Base-by-base conservation (phyloP, 2,113 vertebrate genomes). In the Amia ocellicauda region DNA sequence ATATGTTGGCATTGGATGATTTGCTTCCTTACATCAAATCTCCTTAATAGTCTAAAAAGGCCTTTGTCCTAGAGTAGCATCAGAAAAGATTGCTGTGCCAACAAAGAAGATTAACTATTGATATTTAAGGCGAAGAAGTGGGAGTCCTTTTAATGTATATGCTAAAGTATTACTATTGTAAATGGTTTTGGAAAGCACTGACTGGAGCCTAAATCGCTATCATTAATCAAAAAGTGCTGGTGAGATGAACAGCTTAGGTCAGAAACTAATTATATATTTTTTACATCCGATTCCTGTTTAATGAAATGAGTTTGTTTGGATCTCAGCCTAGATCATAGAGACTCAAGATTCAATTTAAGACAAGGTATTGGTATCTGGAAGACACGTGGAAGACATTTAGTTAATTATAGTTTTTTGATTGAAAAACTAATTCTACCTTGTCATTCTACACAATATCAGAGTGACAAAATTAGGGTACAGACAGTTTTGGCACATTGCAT, bases 181-280 rank as follows among this genome's bases (percentile, higher is more conserved):
- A 63, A 55, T 63, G 60, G 28, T 61, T 68, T 55, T 40, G 50
- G 8, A 43, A 56, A 66, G 65, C 28, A 72, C 73, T 66, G 70
- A 63, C 63, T 64, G 27, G 10, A 31, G 40, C 63, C 23, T 63
- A 56, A 78, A 80, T 72, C 64, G 71, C 7, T 51, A 47, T 67
- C 69, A 80, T 83, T 72, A 71, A 79, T 86, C 79, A 78, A 71
- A 64, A 19, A 54, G 43, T 62, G 16, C 52, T 16, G 19, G 52
- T 16, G 66, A 27, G 57, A 47, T 60, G 58, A 23, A 65, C 58
- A 58, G 29, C 26, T 22, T 11, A 43, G 58, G 57, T 65, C 62
- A 64, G 54, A 40, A 40, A 40, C 55, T 59, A 47, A 63, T 64
- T 51, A 74, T 28, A 36, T 63, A 63, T 63, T 24, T 52, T 16